phyloP scores from a whole-genome alignment of 1,140 invertebrate genomes.

The Drosophila funebris region DNA sequence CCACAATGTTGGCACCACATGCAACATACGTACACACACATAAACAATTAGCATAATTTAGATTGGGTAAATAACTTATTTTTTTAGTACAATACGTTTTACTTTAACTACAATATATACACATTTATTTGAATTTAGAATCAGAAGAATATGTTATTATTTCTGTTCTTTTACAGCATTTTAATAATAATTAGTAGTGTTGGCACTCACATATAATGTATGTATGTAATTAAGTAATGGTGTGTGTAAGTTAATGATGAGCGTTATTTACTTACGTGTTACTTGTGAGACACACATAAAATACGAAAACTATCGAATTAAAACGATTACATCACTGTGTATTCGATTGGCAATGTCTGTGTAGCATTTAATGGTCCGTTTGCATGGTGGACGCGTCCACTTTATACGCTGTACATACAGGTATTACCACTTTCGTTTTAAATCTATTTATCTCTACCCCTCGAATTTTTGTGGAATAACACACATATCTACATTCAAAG shows the following conservation, averaged over 20 bases:
- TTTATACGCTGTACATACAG: no score
- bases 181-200: conserved; percentile 8
- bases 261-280: background rate
- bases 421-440: no score
- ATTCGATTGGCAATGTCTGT: no score
- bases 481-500: no score
- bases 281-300: background rate
- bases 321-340: background rate
- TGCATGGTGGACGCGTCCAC: no score
- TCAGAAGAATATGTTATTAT: background rate
- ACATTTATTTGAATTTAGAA: background rate
- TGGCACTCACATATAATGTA: conserved; percentile 35
- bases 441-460: no score
- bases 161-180: background rate
- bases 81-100: background rate
- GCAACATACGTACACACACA: background rate
- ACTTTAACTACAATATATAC: background rate
- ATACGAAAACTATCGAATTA: background rate
- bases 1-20: conserved; percentile 7
- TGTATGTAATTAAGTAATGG: conserved; percentile 6
- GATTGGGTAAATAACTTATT: background rate
- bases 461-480: no score
- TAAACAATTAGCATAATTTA: background rate
- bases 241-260: background rate
- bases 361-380: no score